Percentiles rank a stretch among this genome's conserved stretches.
These are phyloP conservation scores for Vulpes lagopus DNA, from an alignment of 2,113 vertebrate genomes.

Conservation along the genomic window DNA sequence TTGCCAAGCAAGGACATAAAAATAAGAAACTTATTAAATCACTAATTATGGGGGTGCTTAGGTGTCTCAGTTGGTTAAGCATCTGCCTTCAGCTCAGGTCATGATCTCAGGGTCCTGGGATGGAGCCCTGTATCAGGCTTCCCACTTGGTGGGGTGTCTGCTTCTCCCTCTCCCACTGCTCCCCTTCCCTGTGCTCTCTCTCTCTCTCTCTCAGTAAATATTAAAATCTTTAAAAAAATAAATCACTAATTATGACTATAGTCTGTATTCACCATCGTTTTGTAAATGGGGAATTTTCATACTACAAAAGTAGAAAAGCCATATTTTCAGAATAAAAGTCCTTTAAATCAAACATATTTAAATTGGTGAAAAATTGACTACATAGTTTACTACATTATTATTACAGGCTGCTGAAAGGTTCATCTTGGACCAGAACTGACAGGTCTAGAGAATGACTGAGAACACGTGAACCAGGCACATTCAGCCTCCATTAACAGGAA, in stretches of 20 bases:
- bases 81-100: no score
- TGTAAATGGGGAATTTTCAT: conserved; percentile 7
- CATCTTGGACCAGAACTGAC: neutral
- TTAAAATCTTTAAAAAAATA: neutral
- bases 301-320: neutral
- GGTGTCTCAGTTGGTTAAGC: no score
- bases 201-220: no score
- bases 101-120: no score
- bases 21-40: conserved; percentile 8
- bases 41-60: neutral
- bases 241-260: neutral
- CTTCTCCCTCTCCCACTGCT: no score
- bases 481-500: neutral
- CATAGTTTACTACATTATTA: neutral
- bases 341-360: conserved; percentile 13
- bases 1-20: conserved; percentile 20
- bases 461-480: neutral
- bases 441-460: neutral
- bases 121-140: no score
- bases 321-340: neutral
- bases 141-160: no score
- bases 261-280: neutral
- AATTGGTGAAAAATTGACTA: neutral
- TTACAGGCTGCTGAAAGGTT: neutral
- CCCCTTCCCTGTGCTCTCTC: no score